Base-by-base conservation (phyloP, 1,140 invertebrate genomes). In the Panulirus ornatus region DNA sequence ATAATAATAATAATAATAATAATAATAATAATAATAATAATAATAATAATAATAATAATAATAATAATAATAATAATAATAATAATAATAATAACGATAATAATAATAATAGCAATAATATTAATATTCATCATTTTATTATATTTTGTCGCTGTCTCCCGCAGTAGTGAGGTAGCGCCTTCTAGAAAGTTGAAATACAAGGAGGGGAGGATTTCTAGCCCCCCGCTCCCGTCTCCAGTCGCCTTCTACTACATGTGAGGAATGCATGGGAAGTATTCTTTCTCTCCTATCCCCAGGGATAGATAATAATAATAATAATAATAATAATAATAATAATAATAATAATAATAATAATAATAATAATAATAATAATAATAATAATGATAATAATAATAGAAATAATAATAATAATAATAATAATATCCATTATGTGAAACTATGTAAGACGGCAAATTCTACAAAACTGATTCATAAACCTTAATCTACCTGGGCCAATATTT, bases 261-360 rank as follows among this genome's bases (percentile, higher is more conserved):
- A n/a, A n/a, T n/a, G n/a, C n/a, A n/a, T n/a, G n/a, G n/a, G n/a
- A n/a, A n/a, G n/a, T n/a, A n/a, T n/a, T n/a, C n/a, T n/a, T n/a
- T n/a, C n/a, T n/a, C n/a, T n/a, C n/a, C n/a, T n/a, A n/a, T n/a
- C n/a, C n/a, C n/a, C n/a, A n/a, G n/a, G n/a, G n/a, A n/a, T n/a
- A 70, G n/a, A 70, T 70, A 70, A 70, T 70, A 70, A 70, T 70
- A 70, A 70, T 70, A 70, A 70, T 58, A 70, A 70, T 70, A 70
- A 70, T 70, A 70, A 58, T n/a, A n/a, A 70, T 70, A 70, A 70
- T 70, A 70, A n/a, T 70, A 70, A 1, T 70, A 70, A 1, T 58
- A 9, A n/a, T n/a, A n/a, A n/a, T n/a, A n/a, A n/a, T n/a, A n/a
- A 58, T 14, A 58, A 58, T 14, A 58, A 58, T 14, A 58, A 58